Evolutionary conservation across 1,140 invertebrate species (phyloP).

Genomic region (Drosophila parabipectinata): DNA sequence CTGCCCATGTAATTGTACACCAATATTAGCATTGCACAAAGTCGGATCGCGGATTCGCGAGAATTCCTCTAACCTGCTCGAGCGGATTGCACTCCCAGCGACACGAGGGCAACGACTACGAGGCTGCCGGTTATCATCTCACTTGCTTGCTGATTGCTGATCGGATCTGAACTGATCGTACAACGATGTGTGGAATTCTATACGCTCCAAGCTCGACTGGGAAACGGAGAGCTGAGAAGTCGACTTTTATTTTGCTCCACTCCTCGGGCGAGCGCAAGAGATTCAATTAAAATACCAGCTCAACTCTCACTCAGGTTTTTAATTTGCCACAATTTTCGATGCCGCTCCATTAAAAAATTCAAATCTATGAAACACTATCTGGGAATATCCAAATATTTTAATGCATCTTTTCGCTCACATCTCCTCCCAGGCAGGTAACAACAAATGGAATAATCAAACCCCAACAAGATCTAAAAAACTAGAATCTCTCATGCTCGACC

Average conservation of each 20-base stretch:
- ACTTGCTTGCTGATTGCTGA: conserved; percentile 2
- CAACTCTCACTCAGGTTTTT: conserved; percentile 1
- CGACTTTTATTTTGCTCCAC: conserved; percentile 37
- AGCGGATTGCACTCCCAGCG: conserved; percentile 27
- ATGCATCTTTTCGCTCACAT: background rate
- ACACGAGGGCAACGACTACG: conserved; percentile 34
- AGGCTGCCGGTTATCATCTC: conserved; percentile 45
- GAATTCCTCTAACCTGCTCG: conserved; percentile 56
- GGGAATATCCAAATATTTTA: conserved; percentile 15
- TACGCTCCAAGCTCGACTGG: conserved; percentile 57
- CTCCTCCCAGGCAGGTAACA: background rate
- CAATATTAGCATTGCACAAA: conserved; percentile 46
- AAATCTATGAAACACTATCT: conserved; percentile 12
- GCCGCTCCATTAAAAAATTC: background rate
- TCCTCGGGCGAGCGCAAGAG: background rate
- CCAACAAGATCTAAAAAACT: background rate
- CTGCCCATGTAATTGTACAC: conserved; percentile 43
- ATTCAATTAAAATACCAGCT: conserved; percentile 14
- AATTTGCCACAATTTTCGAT: background rate
- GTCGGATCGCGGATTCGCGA: conserved; percentile 13
- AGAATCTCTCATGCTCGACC: background rate
- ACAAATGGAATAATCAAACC: background rate
- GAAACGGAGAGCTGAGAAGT: conserved; percentile 24
- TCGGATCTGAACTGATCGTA: conserved; percentile 16
- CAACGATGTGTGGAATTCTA: conserved; percentile 1